phyloP scores from a whole-genome alignment of 2,888 invertebrate genomes.

The Cosmorhoe ocellata region DNA sequence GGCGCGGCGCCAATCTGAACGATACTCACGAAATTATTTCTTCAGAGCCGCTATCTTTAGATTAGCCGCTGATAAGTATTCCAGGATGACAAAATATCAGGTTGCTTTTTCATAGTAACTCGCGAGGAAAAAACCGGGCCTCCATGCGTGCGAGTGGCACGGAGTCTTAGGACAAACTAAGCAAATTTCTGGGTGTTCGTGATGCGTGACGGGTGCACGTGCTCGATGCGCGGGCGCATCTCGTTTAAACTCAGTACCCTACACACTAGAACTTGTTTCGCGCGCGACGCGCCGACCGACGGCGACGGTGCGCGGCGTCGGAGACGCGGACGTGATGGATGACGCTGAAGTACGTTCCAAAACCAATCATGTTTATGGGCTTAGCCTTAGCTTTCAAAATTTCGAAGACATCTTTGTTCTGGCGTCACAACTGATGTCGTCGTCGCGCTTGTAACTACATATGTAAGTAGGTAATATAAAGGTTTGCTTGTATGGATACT shows the following conservation, averaged over 20 bases:
- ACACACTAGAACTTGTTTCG: slow-evolving; percentile 17
- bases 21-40: slow-evolving; percentile 66
- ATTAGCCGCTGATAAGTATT: slow-evolving; percentile 41
- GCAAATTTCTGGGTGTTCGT: slow-evolving; percentile 71
- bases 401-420: too few relatives aligned
- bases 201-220: slow-evolving; percentile 78
- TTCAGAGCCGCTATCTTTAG: slow-evolving; percentile 49
- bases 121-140: slow-evolving; percentile 56
- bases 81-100: slow-evolving; percentile 48
- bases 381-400: too few relatives aligned
- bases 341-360: slow-evolving; percentile 5
- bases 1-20: slow-evolving; percentile 22
- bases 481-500: too few relatives aligned
- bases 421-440: too few relatives aligned
- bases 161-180: slow-evolving; percentile 71
- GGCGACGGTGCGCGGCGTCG: too few relatives aligned
- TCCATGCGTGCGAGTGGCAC: slow-evolving; percentile 68
- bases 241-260: slow-evolving; percentile 38
- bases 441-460: too few relatives aligned
- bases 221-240: slow-evolving; percentile 66
- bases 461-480: too few relatives aligned
- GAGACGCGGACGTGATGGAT: slow-evolving; percentile 7
- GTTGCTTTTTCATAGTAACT: slow-evolving; percentile 67
- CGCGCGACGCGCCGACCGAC: neutral
- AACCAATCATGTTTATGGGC: too few relatives aligned